Base-by-base conservation (phyloP, 2,888 invertebrate species). In the Rugalucina vietnamica region DNA sequence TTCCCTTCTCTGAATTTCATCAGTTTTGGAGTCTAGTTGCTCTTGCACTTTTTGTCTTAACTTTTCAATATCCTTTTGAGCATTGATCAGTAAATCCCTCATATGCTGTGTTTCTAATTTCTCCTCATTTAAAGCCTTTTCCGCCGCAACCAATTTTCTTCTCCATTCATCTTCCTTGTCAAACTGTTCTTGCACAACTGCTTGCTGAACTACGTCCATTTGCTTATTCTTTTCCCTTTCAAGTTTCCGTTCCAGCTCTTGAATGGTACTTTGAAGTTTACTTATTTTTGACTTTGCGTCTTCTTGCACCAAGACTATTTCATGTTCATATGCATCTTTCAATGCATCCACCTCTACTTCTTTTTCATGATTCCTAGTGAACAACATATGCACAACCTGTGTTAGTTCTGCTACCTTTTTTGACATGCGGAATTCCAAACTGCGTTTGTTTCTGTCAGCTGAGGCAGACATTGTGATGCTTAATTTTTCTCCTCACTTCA, bases 311-410 rank as follows among this genome's bases (percentile, higher is more conserved):
- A 90, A 37, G 14, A 86, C 83, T 29, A 94, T 93, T 85, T 94
- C 94, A 37, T 91, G 75, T 81, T 94, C 94, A 81, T 94, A 94
- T 0, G 94, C 92, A 1, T 93, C 93, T 76, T 91, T 93, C 27
- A 93, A 74, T 14, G 93, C 93, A 37, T 94, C 94, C 4, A 93
- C 88, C 81, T 94, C 94, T 18, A 93, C 93, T 78, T 94, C 94
- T 79, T 93, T 93, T 85, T 94, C 94, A 79, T 94, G 94, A 84
- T 94, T 94, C 36, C 94, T 87, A 5, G 92, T 94, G 87, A 94
- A 94, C 57, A 94, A 90, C 94, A 94, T 94, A 86, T 94, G 94
- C 32, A 94, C 94, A 1, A 94, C 94, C 77, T 94, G 94, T 1
- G 94, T 94, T 73, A 94, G 88, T 82, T 94, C 94, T 0, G 94